These are phyloP conservation scores for pig (Sus scrofa) DNA, from an alignment of 2,113 vertebrate genomes.

Conservation along the genomic window T2T-Sscrofa CM000818.6:72635001-72635500, in stretches of 20 bases:
- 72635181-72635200: not conserved
- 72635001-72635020: too few relatives aligned
- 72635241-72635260: not conserved
- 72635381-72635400: slow-evolving; percentile 36
- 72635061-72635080: not conserved
- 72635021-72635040: too few relatives aligned
- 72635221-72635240: not conserved
- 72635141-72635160: not conserved
- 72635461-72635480: not conserved
- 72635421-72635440: not conserved
- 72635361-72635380: not conserved
- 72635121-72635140: not conserved
- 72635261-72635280: not conserved
- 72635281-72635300: not conserved
- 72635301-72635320: not conserved
- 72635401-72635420: slow-evolving; percentile 43
- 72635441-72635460: not conserved
- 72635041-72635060: too few relatives aligned
- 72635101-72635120: not conserved
- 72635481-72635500: slow-evolving; percentile 39
- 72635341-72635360: not conserved
- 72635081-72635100: not conserved
- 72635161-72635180: not conserved
- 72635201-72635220: not conserved
- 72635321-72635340: not conserved